These are phyloP conservation scores for Microcebus tavaratra DNA, from an alignment of 2,113 vertebrate genomes.

Conservation along the genomic window DNA sequence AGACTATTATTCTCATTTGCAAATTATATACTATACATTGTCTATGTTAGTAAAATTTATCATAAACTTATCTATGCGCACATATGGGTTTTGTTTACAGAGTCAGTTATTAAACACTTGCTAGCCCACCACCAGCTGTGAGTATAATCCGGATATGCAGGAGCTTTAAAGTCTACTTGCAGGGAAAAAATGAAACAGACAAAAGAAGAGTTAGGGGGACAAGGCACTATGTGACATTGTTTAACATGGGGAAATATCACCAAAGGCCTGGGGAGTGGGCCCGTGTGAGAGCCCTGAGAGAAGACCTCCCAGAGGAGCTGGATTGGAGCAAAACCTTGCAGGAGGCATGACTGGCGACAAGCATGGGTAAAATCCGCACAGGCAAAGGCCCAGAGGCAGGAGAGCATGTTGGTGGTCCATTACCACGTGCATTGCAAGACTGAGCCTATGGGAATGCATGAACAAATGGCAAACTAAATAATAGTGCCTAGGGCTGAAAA, in stretches of 20 bases:
- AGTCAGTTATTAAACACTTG: not conserved
- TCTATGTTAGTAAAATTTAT: not conserved
- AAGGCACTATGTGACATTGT: not conserved
- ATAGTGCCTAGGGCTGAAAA: not conserved
- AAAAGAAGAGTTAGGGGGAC: not conserved
- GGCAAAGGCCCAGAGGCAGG: not conserved
- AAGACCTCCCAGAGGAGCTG: not conserved
- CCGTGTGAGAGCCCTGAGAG: not conserved
- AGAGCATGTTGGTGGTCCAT: not conserved
- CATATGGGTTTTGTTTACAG: not conserved
- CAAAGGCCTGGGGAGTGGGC: not conserved
- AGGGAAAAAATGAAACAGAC: not conserved
- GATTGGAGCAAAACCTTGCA: not conserved
- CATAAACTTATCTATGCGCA: not conserved
- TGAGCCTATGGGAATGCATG: fast-evolving
- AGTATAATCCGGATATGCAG: not conserved
- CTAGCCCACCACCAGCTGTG: not conserved
- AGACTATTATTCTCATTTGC: not conserved
- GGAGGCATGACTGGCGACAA: not conserved
- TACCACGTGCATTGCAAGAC: not conserved
- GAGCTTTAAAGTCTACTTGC: not conserved
- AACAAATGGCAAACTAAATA: not conserved
- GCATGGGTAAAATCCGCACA: not conserved
- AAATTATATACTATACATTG: not conserved
- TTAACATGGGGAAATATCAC: not conserved